These are phyloP conservation scores for Lanius collurio DNA, from an alignment of 2,113 vertebrate species.

Conservation along the genomic window DNA sequence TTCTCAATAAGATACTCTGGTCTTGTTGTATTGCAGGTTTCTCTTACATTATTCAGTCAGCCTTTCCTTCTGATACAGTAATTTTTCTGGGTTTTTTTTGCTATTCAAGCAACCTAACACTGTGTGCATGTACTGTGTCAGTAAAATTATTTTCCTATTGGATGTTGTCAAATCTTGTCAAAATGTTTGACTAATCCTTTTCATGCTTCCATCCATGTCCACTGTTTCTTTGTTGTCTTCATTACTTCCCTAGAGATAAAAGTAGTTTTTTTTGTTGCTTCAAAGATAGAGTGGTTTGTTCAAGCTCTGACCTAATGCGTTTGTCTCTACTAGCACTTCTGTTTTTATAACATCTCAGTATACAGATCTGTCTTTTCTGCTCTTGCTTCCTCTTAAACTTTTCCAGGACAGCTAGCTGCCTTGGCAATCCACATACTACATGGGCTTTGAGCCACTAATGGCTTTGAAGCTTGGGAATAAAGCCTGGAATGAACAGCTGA, in stretches of 20 bases:
- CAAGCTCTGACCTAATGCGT: not conserved
- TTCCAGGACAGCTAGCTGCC: not conserved
- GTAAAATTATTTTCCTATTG: not conserved
- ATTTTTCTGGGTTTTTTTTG: not conserved
- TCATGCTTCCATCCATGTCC: not conserved
- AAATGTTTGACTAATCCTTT: not conserved
- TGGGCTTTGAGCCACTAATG: constrained; percentile 32
- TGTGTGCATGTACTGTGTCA: not conserved
- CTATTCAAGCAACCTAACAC: not conserved
- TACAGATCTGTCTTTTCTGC: not conserved
- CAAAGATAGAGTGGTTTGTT: not conserved
- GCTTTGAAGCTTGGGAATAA: constrained; percentile 38
- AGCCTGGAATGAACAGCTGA: constrained; percentile 50
- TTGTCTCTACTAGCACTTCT: not conserved
- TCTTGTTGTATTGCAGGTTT: not conserved
- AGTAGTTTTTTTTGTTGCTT: not conserved
- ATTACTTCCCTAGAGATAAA: not conserved
- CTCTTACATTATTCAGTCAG: not conserved
- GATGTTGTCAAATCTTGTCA: not conserved
- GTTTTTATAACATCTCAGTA: not conserved
- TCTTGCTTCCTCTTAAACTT: not conserved
- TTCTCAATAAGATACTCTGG: not conserved
- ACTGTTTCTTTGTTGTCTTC: not conserved
- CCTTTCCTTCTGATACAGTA: not conserved
- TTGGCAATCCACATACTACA: constrained; percentile 17